Base-by-base conservation (phyloP, 2,113 vertebrate genomes). In the Emberiza fucata region DNA sequence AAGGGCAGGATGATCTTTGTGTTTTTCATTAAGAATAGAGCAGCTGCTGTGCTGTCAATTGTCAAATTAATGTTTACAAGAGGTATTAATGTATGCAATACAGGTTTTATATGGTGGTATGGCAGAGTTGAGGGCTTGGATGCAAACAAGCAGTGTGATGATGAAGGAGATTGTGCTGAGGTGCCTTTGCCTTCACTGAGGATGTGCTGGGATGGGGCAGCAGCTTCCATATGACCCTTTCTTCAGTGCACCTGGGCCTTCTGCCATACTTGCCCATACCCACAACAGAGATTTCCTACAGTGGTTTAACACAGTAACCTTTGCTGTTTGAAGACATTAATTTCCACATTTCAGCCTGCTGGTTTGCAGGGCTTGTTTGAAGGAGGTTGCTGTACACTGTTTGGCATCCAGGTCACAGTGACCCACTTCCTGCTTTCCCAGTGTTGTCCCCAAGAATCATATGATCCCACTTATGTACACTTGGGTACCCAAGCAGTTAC, bases 1-100 rank as follows among this genome's bases (percentile, higher is more conserved):
- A 94, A 97, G 96, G 90, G 96, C 96, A 97, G 96, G 95, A 96
- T 94, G 95, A 94, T 94, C 96, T 97, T 97, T 97, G 96, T 98
- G 76, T 96, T 98, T 97, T 96, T 96, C 95, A 95, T 97, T 95
- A 97, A 88, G 95, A 97, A 96, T 94, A 94, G 95, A 97, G 76
- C 94, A 96, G 96, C 97, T 97, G 97, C 73, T 94, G 51, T 88
- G 86, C 92, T 96, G 92, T 84, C 91, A 91, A 87, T 91, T 96
- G 91, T 96, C 89, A 94, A 86, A 97, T 91, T 87, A 77, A 71
- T 91, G 90, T 93, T 96, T 93, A 50, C 78, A 83, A 83, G 50
- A 78, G 45, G 51, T 82, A 95, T 92, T 95, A 93, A 71, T 71
- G 76, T 87, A 91, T 82, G 39, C 59, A 83, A 45, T 42, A n/a